Conservation (phyloP, 2,113 vertebrate species). For the Ochotona curzoniae region DNA sequence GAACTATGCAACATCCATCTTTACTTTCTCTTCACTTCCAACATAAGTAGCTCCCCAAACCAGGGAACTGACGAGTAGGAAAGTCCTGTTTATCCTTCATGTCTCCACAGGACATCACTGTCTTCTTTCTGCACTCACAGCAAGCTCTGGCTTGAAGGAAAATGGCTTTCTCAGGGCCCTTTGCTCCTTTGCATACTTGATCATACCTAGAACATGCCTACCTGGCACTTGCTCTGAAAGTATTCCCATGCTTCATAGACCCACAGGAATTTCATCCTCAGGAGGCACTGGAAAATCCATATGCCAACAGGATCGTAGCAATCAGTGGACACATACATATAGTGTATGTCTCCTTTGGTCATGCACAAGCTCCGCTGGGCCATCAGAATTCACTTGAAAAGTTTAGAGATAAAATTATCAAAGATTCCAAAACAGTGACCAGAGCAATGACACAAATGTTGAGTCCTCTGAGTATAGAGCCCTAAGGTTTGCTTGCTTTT, state of each 20-base stretch:
- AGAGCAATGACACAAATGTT: neutral
- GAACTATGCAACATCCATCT: neutral
- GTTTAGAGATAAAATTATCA: neutral
- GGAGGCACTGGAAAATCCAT: neutral
- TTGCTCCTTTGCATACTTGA: neutral
- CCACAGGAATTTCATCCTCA: neutral
- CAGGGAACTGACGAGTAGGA: neutral
- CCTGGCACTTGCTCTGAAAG: neutral
- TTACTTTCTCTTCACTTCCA: neutral
- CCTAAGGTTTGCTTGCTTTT: neutral
- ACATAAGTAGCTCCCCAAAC: neutral
- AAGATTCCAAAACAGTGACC: neutral
- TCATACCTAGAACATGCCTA: neutral
- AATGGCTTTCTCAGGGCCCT: neutral
- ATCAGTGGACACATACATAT: neutral
- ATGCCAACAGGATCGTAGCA: neutral
- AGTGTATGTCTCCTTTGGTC: neutral
- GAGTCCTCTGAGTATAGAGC: neutral
- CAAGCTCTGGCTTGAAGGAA: neutral
- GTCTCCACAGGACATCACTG: neutral
- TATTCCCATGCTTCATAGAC: accelerated
- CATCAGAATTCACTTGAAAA: neutral
- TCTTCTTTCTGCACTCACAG: neutral
- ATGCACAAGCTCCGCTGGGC: accelerated
- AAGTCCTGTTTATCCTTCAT: neutral